A percentile compares a stretch with the other conserved stretches of the same genome.
Evolutionary conservation across 2,113 vertebrate genomes (phyloP).

Genomic region (Drymodes brunneopygia): DNA sequence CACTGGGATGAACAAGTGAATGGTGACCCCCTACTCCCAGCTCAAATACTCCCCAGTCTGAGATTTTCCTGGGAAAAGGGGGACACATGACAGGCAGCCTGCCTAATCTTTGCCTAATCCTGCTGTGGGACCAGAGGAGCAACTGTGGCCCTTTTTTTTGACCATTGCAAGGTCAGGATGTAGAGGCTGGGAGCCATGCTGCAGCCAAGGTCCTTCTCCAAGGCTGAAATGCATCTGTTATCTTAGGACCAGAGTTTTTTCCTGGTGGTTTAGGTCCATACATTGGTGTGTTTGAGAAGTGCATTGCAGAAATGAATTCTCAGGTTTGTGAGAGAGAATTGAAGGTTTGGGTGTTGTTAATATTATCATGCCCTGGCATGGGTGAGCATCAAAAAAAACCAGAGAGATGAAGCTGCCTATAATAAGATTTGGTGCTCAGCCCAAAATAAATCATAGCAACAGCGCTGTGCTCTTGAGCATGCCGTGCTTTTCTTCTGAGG

Average conservation of each 20-base stretch:
- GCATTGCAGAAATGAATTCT: neutral
- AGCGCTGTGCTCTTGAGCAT: neutral
- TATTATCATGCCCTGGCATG: neutral
- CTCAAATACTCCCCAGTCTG: neutral
- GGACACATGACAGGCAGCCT: neutral
- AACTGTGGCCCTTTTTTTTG: neutral
- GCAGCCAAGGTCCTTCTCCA: neutral
- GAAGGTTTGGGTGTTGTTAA: neutral
- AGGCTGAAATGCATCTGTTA: neutral
- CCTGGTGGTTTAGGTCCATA: neutral
- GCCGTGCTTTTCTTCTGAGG: neutral
- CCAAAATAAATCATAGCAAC: neutral
- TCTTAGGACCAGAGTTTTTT: neutral
- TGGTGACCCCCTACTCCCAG: neutral
- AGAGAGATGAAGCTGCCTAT: neutral
- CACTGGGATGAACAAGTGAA: neutral
- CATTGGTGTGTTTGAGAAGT: neutral
- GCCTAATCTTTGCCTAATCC: neutral
- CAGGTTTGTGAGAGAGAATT: neutral
- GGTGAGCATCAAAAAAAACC: neutral
- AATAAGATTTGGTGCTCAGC: neutral
- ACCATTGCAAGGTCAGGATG: neutral
- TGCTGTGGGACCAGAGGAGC: neutral
- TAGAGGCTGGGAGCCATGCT: neutral
- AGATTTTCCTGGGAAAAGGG: neutral